Base-by-base conservation (phyloP, 2,888 invertebrate genomes). In the Willowsia nigromaculata region DNA sequence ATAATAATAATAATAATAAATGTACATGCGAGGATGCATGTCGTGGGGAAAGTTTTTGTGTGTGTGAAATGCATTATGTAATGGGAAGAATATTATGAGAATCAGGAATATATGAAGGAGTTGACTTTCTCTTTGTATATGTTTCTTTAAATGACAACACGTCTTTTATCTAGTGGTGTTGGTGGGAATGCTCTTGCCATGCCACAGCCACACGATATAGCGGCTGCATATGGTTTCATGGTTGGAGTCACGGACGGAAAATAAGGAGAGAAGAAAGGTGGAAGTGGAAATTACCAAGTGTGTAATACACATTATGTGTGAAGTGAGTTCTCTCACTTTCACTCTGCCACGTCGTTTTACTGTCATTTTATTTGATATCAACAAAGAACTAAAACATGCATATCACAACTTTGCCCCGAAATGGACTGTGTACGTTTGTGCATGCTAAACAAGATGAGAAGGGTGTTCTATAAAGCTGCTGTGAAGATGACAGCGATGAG, bases 81-180 rank as follows among this genome's bases (percentile, higher is more conserved):
- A 86, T 80, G 62, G 47, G 65, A 27, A 80, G 62, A 76, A 43
- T 43, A 83, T 71, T n/a, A 30, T 15, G 37, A 83, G 1, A 62
- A 25, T 7, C 25, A 56, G 4, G 11, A 25, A 56, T 7, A 25
- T 27, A 78, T 18, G 40, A n/a, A 50, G 43, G 2, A 71, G 30
- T 68, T 43, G 47, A 18, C 22, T n/a, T 85, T 33, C n/a, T 80
- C 47, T 30, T 22, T 62, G 62, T 30, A 76, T 84, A 37, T 76
- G 68, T 86, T 65, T 53, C 78, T 80, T 65, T 43, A 81, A 68
- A 81, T 81, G 80, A 81, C 86, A 81, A 80, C 81, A 80, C 81
- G 80, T 81, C 68, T 15, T 50, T 27, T 47, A 27, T 68, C 22
- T 65, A 30, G 53, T 18, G 18, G 53, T 53, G 22, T 7, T 9